Evolutionary conservation across 2,888 invertebrate species (phyloP), one percentile per base, ranked within the genome.

Genomic region (Geotrupes spiniger): DNA sequence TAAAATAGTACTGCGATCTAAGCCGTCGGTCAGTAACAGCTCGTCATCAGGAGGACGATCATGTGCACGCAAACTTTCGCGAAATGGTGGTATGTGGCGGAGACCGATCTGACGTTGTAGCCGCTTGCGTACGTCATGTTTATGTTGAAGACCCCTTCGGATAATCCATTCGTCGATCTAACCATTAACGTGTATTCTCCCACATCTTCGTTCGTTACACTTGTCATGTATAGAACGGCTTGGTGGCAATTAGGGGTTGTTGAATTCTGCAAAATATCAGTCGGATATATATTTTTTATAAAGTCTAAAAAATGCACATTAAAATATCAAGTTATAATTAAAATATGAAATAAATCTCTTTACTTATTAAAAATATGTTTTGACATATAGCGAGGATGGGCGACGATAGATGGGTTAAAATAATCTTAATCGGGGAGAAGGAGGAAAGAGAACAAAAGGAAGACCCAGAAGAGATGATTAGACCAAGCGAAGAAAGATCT

Each of bases 101-200:
- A 54, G 51, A 62, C 59, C 44, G 62, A 61, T 52, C 61, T 59
- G 17, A 68, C 63, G 53, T 68, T 70, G 58, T 70, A 72, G 42
- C 73, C 72, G 53, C 72, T 72, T 37, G 73, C 71, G 55, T 73
- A 72, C 4, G 82, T 82, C 66, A 83, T 79, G 68, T 83, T 83
- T 56, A 84, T 75, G 60, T 76, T 74, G 63, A 84, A 78, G 54
- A 76, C 76, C 40, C 82, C 82, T 67, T 84, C 83, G 36, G 81
- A 78, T 54, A 82, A 72, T 44, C 84, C 84, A 59, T 77, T 77
- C 28, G 78, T 71, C 42, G 84, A 84, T 58, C 81, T 77, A 21
- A 83, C 83, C 52, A 84, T 70, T 56, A 84, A 76, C 54, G 77
- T 73, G 72, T 83, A 82, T 67, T 84, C 84, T 16, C 84, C 84